Percentiles rank a stretch among this genome's conserved stretches.
These are phyloP conservation scores for Magallana ariakensis DNA, from an alignment of 1,140 invertebrate species.

Conservation along the genomic window DNA sequence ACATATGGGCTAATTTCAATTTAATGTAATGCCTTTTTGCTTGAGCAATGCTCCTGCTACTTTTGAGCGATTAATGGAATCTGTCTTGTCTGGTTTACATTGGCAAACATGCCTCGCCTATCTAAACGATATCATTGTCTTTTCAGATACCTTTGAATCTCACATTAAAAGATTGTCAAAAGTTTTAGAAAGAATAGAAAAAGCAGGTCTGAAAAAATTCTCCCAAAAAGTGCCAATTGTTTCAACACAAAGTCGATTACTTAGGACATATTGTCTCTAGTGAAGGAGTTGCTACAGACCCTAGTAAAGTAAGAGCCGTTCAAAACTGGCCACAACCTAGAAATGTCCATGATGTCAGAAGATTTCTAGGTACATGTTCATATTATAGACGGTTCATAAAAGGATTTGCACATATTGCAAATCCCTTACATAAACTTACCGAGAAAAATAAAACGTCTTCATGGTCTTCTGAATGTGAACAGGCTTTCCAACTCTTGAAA, in stretches of 20 bases:
- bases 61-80: constrained; percentile 48
- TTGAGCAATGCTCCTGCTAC: background rate
- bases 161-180: constrained; percentile 50
- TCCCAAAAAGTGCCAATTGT: constrained; percentile 2
- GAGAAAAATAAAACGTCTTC: too few species aligned
- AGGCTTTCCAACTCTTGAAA: background rate
- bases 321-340: constrained; percentile 45
- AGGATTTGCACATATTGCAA: constrained; percentile 27
- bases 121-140: constrained; percentile 59
- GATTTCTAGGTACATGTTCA: background rate
- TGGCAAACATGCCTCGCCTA: constrained; percentile 48
- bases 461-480: background rate
- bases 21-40: constrained; percentile 35
- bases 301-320: constrained; percentile 43
- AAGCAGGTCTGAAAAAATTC: constrained; percentile 50
- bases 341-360: background rate
- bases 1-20: background rate
- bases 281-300: constrained; percentile 40
- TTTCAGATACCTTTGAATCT: constrained; percentile 52
- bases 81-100: constrained; percentile 14
- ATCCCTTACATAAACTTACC: constrained; percentile 26
- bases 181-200: constrained; percentile 51
- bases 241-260: constrained; percentile 3
- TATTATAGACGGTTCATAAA: constrained; percentile 49
- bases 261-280: constrained; percentile 39